Conservation (phyloP, 2,888 invertebrate genomes). For the Bugulina stolonifera region DNA sequence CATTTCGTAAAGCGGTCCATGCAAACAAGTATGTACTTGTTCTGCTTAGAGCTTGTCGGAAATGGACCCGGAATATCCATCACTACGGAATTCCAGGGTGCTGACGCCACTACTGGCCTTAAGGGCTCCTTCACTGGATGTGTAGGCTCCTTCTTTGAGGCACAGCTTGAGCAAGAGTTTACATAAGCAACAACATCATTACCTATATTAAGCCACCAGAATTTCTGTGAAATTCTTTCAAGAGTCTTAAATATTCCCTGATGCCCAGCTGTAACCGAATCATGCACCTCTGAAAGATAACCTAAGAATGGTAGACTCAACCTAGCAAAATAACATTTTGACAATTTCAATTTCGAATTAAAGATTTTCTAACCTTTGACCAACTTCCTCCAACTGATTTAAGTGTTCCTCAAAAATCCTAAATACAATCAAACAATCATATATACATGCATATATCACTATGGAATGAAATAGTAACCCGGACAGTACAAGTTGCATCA, state of each 20-base stretch:
- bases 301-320: not conserved
- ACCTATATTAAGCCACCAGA: not conserved
- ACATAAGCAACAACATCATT: not conserved
- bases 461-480: not conserved
- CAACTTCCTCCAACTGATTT: not conserved
- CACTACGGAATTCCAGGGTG: not conserved
- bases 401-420: not conserved
- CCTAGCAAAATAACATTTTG: not conserved
- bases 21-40: not conserved
- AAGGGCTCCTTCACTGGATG: not conserved
- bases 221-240: not conserved
- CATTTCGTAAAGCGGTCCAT: not conserved
- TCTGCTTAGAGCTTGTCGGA: not conserved
- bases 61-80: not conserved
- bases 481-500: not conserved
- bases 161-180: not conserved
- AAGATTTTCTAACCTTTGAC: not conserved
- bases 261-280: not conserved
- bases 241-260: not conserved
- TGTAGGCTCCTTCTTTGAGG: not conserved
- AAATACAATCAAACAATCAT: not conserved
- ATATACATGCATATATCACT: not conserved
- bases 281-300: not conserved
- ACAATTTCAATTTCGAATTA: not conserved
- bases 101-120: not conserved